Base-by-base conservation (phyloP, 2,888 invertebrate genomes). In the Tinea semifulvella region DNA sequence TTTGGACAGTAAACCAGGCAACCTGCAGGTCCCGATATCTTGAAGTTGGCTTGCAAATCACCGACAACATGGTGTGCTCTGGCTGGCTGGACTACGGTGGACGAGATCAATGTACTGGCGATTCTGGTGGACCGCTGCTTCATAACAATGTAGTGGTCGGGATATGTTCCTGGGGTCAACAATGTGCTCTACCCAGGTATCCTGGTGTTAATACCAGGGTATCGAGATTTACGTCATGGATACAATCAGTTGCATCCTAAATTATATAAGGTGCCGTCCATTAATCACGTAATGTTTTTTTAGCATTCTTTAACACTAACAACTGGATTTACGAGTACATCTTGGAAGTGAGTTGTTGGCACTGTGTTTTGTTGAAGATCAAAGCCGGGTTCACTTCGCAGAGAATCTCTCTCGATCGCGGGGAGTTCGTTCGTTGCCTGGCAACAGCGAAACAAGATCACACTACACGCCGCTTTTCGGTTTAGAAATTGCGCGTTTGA, bases 181-280 rank as follows among this genome's bases (percentile, higher is more conserved):
- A n/a, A 8, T 44, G 44, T 17, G 44, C 22, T 13, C 13, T 22
- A 10, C 25, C 44, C 2, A 13, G 36, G 19, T 44, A 28, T 4
- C 44, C 44, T 14, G 44, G 38, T 16, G 38, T 44, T 8, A 36
- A 44, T 16, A 35, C 44, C n/a, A 27, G 44, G 16, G 44, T 44
- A 2, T 36, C 44, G 7, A 13, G 38, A 2, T 36, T 19, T 16
- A 44, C 44, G 10, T 11, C 36, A 2, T 44, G 44, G 44, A 35
- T 44, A 14, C 25, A 36, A 22, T 2, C 36, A 6, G 14, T 11
- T 22, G 44, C 38, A n/a, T 20, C 44, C 16, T 44, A 25, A 38
- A 2, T 7, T n/a, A n/a, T n/a, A n/a, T n/a, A n/a, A n/a, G n/a
- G n/a, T n/a, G n/a, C n/a, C n/a, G n/a, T n/a, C n/a, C n/a, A n/a